Base-by-base conservation (phyloP, 2,113 vertebrate species). In the Halcyon malimbica region DNA sequence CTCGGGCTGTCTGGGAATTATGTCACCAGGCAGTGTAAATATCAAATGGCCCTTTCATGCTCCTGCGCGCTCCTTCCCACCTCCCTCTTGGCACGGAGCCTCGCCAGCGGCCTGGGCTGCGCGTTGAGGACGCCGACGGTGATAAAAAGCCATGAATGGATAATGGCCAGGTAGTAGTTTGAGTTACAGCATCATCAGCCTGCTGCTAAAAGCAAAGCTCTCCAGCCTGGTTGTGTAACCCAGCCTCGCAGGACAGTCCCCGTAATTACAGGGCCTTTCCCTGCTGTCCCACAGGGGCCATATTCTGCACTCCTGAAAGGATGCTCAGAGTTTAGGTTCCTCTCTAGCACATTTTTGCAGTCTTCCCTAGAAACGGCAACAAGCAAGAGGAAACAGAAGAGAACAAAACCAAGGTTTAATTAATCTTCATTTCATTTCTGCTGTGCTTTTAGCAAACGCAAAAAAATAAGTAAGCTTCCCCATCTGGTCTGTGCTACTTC, bases 351-450 rank as follows among this genome's bases (percentile, higher is more conserved):
- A 10, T 56, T 73, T 84, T 92, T 50, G 37, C 71, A 46, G 68
- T 46, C 95, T 87, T 89, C 90, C 56, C 68, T 56, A 74, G 79
- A 92, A 97, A 91, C 46, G 73, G 87, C 73, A 60, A 88, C 75
- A 14, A 86, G 48, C 64, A 50, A 78, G 51, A 67, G 21, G 39
- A 80, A 92, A 73, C 50, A 91, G 68, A 75, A 89, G 44, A 18
- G 54, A 23, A 0, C 37, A n/a, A 44, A 37, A 37, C 37, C 67
- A 57, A 50, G 6, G 62, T 82, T 93, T 91, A 90, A 95, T 95
- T 94, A 96, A 97, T 84, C 85, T 90, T 89, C 51, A 35, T 86
- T 93, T 93, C 73, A 97, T 95, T 90, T 90, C 79, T 79, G 82
- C 60, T 16, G 33, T 2, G 41, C 60, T 92, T 69, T 60, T 23